phyloP scores from a whole-genome alignment of 2,113 vertebrate species.

The Toxotes chatareus region DNA sequence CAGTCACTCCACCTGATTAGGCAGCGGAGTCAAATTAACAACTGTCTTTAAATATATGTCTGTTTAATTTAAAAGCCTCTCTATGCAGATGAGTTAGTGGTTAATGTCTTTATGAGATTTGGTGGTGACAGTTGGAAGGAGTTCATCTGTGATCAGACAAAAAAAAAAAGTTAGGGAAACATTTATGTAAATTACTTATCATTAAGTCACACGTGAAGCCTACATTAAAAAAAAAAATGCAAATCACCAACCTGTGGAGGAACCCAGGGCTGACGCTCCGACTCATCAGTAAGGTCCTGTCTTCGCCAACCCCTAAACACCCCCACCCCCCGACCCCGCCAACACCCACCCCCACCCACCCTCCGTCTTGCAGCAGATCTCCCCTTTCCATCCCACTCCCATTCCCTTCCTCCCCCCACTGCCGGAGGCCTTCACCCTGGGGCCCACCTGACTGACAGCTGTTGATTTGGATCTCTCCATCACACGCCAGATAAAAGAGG shows the following conservation, averaged over 20 bases:
- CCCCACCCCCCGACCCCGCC: not conserved
- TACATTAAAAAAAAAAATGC: not conserved
- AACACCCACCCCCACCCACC: not conserved
- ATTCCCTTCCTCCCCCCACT: not conserved
- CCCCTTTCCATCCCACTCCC: constrained; percentile 16
- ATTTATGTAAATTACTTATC: too few species aligned
- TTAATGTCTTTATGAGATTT: too few species aligned
- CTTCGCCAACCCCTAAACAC: not conserved
- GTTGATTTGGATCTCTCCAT: constrained; percentile 81
- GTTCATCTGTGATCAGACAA: too few species aligned
- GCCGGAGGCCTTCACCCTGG: constrained; percentile 68
- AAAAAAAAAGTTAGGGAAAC: too few species aligned
- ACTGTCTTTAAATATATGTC: too few species aligned
- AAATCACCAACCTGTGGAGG: constrained; percentile 46
- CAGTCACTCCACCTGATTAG: too few species aligned
- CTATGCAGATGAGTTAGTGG: too few species aligned
- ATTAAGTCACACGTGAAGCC: too few species aligned
- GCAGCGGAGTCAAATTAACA: not conserved
- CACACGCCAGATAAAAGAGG: constrained; percentile 75
- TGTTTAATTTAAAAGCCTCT: not conserved
- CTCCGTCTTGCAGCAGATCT: constrained; percentile 24
- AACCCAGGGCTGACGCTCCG: constrained; percentile 40
- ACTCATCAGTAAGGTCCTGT: constrained; percentile 61
- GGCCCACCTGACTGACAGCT: constrained; percentile 78
- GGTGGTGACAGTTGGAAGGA: too few species aligned